phyloP scores from a whole-genome alignment of 1,140 invertebrate species.

The Zaprionus ornatus region DNA sequence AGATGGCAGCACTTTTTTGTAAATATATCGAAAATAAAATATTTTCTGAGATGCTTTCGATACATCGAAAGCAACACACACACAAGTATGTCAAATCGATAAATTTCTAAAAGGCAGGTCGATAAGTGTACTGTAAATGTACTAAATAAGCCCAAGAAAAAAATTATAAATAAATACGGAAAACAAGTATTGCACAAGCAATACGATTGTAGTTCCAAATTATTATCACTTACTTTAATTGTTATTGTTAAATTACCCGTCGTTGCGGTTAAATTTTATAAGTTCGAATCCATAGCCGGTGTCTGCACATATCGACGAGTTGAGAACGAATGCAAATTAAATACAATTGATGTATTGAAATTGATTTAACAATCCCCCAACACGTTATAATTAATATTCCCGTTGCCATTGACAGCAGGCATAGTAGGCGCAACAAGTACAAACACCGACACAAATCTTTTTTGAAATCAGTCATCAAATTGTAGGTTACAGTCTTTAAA shows the following conservation, averaged over 20 bases:
- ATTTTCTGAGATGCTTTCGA: conserved; percentile 32
- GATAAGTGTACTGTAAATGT: background rate
- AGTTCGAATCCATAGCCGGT: conserved; percentile 23
- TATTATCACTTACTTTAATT: conserved; percentile 17
- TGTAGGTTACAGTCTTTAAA: background rate
- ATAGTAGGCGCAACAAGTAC: conserved; percentile 34
- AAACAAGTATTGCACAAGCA: conserved; percentile 47
- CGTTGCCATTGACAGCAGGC: conserved; percentile 60
- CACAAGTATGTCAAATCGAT: conserved; percentile 34
- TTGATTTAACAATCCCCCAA: conserved; percentile 59
- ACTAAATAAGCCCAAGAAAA: conserved; percentile 27
- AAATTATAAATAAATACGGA: conserved; percentile 23
- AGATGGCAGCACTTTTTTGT: conserved; percentile 34
- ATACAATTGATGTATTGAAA: conserved; percentile 42
- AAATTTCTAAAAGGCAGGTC: conserved; percentile 5
- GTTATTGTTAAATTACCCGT: conserved; percentile 32
- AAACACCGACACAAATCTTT: background rate
- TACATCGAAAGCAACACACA: conserved; percentile 36
- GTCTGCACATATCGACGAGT: conserved; percentile 40
- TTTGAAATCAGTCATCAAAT: background rate
- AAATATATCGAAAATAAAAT: conserved; percentile 33
- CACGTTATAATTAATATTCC: conserved; percentile 17
- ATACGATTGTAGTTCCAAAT: background rate
- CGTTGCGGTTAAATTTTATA: conserved; percentile 37
- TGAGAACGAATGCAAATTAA: conserved; percentile 57